Evolutionary conservation across 2,888 invertebrate species (phyloP), one percentile per base, ranked within the genome.

Genomic region (Chydorus sphaericus): DNA sequence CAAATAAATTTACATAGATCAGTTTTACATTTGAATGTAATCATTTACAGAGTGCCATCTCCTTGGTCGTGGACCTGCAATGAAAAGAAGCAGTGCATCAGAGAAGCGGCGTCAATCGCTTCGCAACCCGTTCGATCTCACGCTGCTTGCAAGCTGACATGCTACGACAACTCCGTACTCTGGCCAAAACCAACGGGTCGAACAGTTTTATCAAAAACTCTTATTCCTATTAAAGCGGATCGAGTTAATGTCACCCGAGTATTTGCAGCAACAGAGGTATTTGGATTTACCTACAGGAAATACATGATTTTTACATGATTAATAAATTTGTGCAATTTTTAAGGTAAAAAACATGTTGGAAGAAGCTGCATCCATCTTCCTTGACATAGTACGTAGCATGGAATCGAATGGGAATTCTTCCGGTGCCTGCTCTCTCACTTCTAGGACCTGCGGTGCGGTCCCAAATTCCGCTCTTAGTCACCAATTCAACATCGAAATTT

Each of bases 141-240:
- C 60, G 76, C 78, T 59, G 71, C 78, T 44, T 85, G 85, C 62
- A 74, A 82, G 18, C 71, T 83, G 6, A 77, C 79, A 0, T 85
- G 85, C 62, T 83, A 83, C 1, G 69, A 74, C 33, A 79, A 77
- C 62, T 82, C 83, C 0, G 74, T 78, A 1, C 71, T 84, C n/a
- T 85, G 84, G 84, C 85, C 85, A 0, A 69, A 72, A 63, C 84
- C 85, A 0, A 77, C 79, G 1, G 73, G 62, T 16, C 7, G 37
- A 10, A 33, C 54, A 8, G n/a, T 20, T 36, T 52, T 58, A 10
- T 54, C 56, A 1, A 30, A 8, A n/a, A 48, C 39, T 10, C 38
- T 59, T n/a, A 14, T 33, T 23, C 50, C 38, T 36, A 52, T 59
- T 54, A 37, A 56, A 26, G 57, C 59, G 14, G 44, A 18, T n/a